These are phyloP conservation scores for Leguminivora glycinivorella DNA, from an alignment of 1,140 invertebrate species.

Conservation along the genomic window DNA sequence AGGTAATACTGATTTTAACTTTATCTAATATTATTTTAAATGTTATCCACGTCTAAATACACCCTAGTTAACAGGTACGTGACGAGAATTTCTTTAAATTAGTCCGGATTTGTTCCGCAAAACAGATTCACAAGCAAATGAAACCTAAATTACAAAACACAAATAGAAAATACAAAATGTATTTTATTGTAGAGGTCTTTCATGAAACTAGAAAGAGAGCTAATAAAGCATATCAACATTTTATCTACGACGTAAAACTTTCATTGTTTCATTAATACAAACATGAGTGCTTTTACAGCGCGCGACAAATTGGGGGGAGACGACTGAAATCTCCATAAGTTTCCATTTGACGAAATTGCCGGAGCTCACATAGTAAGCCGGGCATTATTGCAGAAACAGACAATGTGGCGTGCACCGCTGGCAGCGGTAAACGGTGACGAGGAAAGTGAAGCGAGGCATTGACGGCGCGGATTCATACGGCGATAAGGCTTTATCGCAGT, in stretches of 20 bases:
- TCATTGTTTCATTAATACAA: background rate
- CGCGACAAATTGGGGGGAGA: conserved; percentile 11
- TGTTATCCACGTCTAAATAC: too few species aligned
- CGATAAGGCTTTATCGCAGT: conserved; percentile 11
- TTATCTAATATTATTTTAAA: too few species aligned
- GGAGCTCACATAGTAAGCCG: background rate
- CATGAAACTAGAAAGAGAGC: background rate
- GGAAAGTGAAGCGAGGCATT: conserved; percentile 18
- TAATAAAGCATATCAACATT: background rate
- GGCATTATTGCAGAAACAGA: conserved; percentile 11
- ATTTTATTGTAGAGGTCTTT: background rate
- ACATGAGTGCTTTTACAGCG: conserved; percentile 12
- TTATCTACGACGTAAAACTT: conserved; percentile 1
- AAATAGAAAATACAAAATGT: too few species aligned
- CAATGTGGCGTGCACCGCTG: conserved; percentile 13
- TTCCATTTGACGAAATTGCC: conserved; percentile 22
- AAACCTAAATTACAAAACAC: too few species aligned
- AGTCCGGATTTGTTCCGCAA: too few species aligned
- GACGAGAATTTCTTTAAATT: too few species aligned
- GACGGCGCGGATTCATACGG: conserved; percentile 3
- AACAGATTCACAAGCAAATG: too few species aligned
- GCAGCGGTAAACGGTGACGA: conserved; percentile 7
- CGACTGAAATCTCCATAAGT: conserved; percentile 22
- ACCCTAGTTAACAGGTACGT: too few species aligned
- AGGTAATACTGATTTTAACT: too few species aligned